Base-by-base conservation (phyloP, 2,113 vertebrate genomes). In the Percina caprodes region DNA sequence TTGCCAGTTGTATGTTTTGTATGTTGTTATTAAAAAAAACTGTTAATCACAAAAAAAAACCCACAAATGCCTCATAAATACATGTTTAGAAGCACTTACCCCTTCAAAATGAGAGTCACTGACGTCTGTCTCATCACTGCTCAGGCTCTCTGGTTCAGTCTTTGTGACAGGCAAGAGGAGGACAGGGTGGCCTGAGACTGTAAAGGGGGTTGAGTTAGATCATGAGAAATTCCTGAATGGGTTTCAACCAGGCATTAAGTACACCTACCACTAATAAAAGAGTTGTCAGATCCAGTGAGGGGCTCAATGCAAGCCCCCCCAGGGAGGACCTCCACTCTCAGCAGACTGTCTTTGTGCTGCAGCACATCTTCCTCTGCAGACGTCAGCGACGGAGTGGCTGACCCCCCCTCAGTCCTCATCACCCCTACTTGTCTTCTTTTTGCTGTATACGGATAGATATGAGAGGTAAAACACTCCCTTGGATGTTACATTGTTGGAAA, bases 161-260 rank as follows among this genome's bases (percentile, higher is more conserved):
- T 93, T 93, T 15, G 86, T 82, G 6, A 91, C 82, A 2, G 89
- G 89, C 83, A 92, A 80, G 12, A 93, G 86, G 66, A 91, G 87
- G 60, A 93, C 86, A 3, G 92, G 91, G 3, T 92, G 92, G 21
- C 92, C 90, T 4, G 92, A 88, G 67, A 89, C 86, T 93, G 70
- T 6, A 15, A 24, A 4, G 26, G 26, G 23, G 52, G 24, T 8
- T 19, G 16, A 42, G 39, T 68, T 24, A 10, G 62, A 42, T 33
- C 2, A 0, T 4, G n/a, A 1, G 7, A 30, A 52, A 56, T 3
- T n/a, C 33, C 30, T 23, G 2, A 23, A 0, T 35, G 19, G 1
- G 11, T 12, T 26, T 65, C 1, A 56, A 13, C 35, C 42, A 33
- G 11, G 15, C 15, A 26, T 26, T 0, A 67, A 46, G 9, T 16